phyloP scores from a whole-genome alignment of 2,888 invertebrate species.

The Pandemis corylana region DNA sequence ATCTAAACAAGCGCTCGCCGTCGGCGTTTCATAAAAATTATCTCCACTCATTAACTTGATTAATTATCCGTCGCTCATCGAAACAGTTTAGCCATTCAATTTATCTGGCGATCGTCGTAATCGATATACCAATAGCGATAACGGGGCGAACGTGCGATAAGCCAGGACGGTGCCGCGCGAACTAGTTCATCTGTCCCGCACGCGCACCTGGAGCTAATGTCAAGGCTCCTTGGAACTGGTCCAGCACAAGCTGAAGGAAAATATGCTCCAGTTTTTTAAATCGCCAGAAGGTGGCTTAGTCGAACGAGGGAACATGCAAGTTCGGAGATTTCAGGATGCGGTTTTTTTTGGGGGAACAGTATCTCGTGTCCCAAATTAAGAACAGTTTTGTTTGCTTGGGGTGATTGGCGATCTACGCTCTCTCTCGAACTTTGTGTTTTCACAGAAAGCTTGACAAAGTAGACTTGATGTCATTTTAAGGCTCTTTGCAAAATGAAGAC shows the following conservation, averaged over 20 bases:
- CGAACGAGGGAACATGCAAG: not conserved
- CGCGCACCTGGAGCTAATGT: slow-evolving; percentile 78
- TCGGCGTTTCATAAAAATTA: slow-evolving; percentile 24
- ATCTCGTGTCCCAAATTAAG: too few species aligned
- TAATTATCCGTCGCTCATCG: slow-evolving; percentile 34
- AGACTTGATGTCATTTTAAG: not conserved
- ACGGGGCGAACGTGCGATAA: slow-evolving; percentile 45
- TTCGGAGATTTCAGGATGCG: not conserved
- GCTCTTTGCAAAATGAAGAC: not conserved
- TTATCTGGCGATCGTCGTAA: slow-evolving; percentile 40
- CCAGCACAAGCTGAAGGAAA: slow-evolving; percentile 63
- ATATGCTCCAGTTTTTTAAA: slow-evolving; percentile 39
- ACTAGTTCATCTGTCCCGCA: slow-evolving; percentile 58
- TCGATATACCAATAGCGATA: slow-evolving; percentile 36
- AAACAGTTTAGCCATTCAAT: slow-evolving; percentile 28
- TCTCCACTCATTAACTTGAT: slow-evolving; percentile 31
- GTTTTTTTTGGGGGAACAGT: not conserved
- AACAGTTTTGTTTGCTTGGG: too few species aligned
- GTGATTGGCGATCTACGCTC: not conserved
- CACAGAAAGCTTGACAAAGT: not conserved
- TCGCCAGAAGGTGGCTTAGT: not conserved
- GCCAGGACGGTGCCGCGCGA: slow-evolving; percentile 49
- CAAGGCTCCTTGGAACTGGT: slow-evolving; percentile 81
- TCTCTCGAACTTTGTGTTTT: not conserved
- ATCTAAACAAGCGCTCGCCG: slow-evolving; percentile 16